Conservation (phyloP, 2,888 invertebrate species). For the Troides helena region DNA sequence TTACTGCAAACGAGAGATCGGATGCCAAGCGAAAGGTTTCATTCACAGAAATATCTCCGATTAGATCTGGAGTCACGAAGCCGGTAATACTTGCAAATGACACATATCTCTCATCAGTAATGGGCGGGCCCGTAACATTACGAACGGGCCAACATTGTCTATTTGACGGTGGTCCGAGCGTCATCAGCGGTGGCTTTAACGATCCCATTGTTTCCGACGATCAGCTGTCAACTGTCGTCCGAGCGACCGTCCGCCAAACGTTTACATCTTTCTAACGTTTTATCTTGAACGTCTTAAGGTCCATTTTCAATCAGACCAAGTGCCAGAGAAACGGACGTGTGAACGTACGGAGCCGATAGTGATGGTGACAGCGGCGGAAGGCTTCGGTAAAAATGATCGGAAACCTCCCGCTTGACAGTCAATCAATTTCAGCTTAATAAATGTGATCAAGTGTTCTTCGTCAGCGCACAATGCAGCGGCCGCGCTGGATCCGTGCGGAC, state of each 20-base stretch:
- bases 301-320: conserved; percentile 38
- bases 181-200: conserved; percentile 69
- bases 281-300: conserved; percentile 41
- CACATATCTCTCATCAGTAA: conserved; percentile 29
- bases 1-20: conserved; percentile 27
- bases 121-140: conserved; percentile 44
- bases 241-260: conserved; percentile 38
- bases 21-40: conserved; percentile 9
- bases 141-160: conserved; percentile 42
- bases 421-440: conserved; percentile 62
- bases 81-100: conserved; percentile 2
- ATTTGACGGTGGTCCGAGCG: conserved; percentile 66
- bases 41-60: conserved; percentile 7
- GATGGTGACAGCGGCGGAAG: conserved; percentile 54
- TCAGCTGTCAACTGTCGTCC: conserved; percentile 67
- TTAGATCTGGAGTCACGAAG: not conserved
- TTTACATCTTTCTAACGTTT: conserved; percentile 27
- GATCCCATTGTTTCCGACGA: conserved; percentile 73
- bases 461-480: conserved; percentile 25
- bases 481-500: conserved; percentile 18
- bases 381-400: conserved; percentile 66
- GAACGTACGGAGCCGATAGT: conserved; percentile 44
- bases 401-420: conserved; percentile 61
- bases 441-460: conserved; percentile 15
- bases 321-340: conserved; percentile 55